Conservation (phyloP, 2,888 invertebrate genomes). For the Rhaphigaster nebulosa region DNA sequence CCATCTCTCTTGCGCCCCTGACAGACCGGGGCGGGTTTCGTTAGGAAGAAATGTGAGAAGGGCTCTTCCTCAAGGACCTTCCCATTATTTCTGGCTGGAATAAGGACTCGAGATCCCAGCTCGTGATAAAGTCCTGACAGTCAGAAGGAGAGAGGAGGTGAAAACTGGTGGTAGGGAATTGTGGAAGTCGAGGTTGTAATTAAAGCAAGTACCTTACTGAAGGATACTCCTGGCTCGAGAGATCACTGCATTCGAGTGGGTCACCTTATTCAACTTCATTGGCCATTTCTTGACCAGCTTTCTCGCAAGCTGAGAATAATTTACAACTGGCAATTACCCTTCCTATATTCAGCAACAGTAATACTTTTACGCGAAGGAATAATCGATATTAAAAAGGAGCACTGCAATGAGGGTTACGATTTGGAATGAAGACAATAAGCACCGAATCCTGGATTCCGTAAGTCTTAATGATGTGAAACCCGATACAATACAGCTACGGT, state of each 20-base stretch:
- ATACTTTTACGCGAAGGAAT: not conserved
- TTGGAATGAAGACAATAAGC: not conserved
- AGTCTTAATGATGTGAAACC: not conserved
- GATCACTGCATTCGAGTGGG: not conserved
- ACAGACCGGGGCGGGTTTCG: not conserved
- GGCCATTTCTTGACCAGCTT: not conserved
- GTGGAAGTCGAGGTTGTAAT: slow-evolving; percentile 8
- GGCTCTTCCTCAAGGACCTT: slow-evolving; percentile 36
- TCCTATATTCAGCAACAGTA: too few species aligned
- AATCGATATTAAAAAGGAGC: not conserved
- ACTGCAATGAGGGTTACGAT: not conserved
- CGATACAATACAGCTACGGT: not conserved
- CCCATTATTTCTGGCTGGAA: not conserved
- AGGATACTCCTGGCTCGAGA: not conserved
- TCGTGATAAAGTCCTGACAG: slow-evolving; percentile 2
- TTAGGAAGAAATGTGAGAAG: slow-evolving; percentile 37
- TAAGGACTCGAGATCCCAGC: not conserved
- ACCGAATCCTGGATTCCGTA: not conserved
- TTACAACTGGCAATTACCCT: not conserved
- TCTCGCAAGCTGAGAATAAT: not conserved
- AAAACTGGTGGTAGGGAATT: not conserved
- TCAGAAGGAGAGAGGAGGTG: not conserved
- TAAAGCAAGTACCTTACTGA: not conserved
- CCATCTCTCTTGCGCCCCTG: not conserved
- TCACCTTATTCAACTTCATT: not conserved